phyloP scores from a whole-genome alignment of 2,797 vertebrate species.

The Manis javanica region DNA sequence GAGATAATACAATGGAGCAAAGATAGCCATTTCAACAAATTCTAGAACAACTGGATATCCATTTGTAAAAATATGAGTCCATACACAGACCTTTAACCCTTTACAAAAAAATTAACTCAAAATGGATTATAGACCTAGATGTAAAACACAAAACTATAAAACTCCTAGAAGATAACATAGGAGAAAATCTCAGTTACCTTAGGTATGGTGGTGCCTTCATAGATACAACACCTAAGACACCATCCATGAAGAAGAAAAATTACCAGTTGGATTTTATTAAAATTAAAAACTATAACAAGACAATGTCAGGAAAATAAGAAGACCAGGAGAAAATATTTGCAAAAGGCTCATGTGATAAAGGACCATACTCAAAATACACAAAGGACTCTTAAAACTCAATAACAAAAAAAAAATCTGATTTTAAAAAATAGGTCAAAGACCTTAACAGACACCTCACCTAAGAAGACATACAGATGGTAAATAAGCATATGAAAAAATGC shows the following conservation, averaged over 20 bases:
- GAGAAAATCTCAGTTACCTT: background rate
- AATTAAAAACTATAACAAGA: background rate
- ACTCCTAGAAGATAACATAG: too few relatives aligned
- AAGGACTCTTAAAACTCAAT: background rate
- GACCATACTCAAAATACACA: background rate
- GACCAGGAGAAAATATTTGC: background rate
- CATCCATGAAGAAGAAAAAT: background rate
- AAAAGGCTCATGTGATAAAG: background rate
- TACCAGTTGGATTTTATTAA: background rate
- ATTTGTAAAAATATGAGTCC: background rate
- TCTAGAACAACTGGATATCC: background rate
- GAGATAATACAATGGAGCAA: background rate
- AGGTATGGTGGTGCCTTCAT: background rate
- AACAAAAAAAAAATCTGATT: background rate
- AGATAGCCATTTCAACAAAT: background rate
- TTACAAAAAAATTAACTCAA: background rate
- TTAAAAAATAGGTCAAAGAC: background rate
- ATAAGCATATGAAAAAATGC: background rate
- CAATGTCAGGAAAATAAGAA: background rate
- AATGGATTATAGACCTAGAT: background rate
- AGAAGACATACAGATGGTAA: background rate
- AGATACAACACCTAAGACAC: background rate
- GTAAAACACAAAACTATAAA: too few relatives aligned
- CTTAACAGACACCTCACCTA: background rate
- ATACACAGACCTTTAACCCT: background rate